Evolutionary conservation across 2,888 invertebrate species (phyloP).

Genomic region (Mythimna impura): DNA sequence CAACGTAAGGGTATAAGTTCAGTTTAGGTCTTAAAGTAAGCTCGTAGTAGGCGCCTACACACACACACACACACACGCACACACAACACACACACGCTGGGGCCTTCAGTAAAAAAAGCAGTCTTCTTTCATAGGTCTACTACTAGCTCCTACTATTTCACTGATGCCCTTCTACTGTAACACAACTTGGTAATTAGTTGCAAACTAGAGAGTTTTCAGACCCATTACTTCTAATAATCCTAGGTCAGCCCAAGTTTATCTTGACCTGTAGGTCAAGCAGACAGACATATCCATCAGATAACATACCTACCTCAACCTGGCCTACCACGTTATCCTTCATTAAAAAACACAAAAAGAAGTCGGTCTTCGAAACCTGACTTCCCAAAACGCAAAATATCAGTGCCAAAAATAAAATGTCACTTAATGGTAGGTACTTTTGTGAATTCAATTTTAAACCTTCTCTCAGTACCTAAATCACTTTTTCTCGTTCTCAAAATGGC

Average conservation of each 20-base stretch:
- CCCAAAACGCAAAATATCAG: slow-evolving; percentile 14
- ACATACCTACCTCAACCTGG: background rate
- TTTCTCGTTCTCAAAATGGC: slow-evolving; percentile 60
- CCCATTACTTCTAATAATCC: slow-evolving; percentile 3
- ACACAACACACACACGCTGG: no score
- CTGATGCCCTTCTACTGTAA: background rate
- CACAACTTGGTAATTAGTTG: background rate
- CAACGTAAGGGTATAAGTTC: no score
- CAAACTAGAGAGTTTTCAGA: slow-evolving; percentile 21
- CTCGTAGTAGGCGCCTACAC: no score
- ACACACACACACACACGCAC: no score
- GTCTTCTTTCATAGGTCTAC: no score
- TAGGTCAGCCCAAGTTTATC: background rate
- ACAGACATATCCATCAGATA: background rate
- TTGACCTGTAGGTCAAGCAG: background rate
- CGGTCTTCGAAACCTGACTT: background rate
- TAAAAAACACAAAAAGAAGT: background rate
- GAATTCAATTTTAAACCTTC: slow-evolving; percentile 51
- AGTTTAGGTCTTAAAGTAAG: no score
- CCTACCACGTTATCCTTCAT: no score
- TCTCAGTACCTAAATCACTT: slow-evolving; percentile 56
- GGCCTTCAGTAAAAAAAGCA: no score
- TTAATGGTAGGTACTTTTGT: slow-evolving; percentile 34
- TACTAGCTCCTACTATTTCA: no score
- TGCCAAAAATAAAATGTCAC: slow-evolving; percentile 36